Conservation (phyloP, 1,140 invertebrate species). For the Ostrea denselamellosa region DNA sequence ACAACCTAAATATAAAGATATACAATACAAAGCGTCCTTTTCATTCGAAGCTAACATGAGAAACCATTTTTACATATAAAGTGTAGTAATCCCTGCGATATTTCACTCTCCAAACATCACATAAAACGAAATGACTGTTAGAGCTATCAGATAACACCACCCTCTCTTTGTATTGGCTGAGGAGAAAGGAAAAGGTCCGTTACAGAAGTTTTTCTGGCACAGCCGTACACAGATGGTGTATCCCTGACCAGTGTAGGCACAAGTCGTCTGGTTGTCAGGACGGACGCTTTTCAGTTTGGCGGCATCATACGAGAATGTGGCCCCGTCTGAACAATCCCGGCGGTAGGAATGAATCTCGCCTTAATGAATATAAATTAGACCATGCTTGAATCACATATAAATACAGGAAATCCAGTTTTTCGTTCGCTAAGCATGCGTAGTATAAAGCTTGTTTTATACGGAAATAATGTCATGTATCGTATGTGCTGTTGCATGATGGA, state of each 20-base stretch:
- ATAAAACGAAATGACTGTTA: neutral
- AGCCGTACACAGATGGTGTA: constrained; percentile 2
- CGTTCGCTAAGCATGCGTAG: too few species aligned
- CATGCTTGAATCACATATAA: too few species aligned
- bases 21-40: too few species aligned
- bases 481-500: too few species aligned
- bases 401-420: too few species aligned
- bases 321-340: constrained; percentile 1
- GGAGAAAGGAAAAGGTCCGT: neutral
- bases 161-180: neutral
- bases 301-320: neutral
- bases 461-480: too few species aligned
- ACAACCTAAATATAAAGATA: too few species aligned
- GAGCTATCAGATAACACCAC: neutral
- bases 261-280: constrained; percentile 22
- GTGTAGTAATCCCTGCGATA: too few species aligned
- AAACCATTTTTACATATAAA: too few species aligned
- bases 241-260: neutral
- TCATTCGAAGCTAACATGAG: neutral
- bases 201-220: constrained; percentile 12
- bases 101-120: neutral
- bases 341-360: constrained; percentile 14
- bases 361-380: neutral
- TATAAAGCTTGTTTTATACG: too few species aligned
- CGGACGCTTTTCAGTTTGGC: neutral